Conservation (phyloP, 2,113 vertebrate genomes). For the Megaleporinus macrocephalus region DNA sequence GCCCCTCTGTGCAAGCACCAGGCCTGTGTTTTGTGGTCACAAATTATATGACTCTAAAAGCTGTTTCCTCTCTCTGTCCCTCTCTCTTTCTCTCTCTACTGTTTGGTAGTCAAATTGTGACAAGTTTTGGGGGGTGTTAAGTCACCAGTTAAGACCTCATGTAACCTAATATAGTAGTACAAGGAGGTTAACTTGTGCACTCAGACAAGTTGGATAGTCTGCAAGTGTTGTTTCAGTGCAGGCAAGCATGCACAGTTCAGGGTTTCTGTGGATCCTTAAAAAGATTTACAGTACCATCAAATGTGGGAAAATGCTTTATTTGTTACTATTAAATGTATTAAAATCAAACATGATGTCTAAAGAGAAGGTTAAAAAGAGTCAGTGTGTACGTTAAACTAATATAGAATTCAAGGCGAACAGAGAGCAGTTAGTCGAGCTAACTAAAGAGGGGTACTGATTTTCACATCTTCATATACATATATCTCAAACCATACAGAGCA, state of each 20-base stretch:
- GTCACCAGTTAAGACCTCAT: conserved; percentile 73
- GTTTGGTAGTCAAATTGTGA: conserved; percentile 80
- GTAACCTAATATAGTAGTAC: background rate
- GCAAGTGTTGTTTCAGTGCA: background rate
- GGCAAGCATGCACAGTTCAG: background rate
- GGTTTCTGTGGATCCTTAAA: background rate
- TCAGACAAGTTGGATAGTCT: background rate
- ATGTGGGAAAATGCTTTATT: too few relatives aligned
- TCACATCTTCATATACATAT: too few relatives aligned
- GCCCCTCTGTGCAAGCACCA: background rate
- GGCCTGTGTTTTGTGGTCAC: conserved; percentile 34
- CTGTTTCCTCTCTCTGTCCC: conserved; percentile 23
- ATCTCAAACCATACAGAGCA: too few relatives aligned
- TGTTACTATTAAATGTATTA: too few relatives aligned
- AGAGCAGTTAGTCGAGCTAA: too few relatives aligned
- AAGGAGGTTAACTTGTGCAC: background rate
- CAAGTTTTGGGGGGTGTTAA: conserved; percentile 95
- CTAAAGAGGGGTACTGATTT: too few relatives aligned
- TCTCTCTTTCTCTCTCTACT: background rate
- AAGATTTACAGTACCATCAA: background rate
- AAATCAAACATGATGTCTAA: too few relatives aligned
- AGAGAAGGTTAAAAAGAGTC: too few relatives aligned
- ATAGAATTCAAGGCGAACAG: too few relatives aligned
- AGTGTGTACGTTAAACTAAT: too few relatives aligned
- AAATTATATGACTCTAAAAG: conserved; percentile 43